A percentile compares a stretch with the other conserved stretches of the same genome.
Evolutionary conservation across 2,888 invertebrate species (phyloP).

Genomic region (Drosophila infuscata): DNA sequence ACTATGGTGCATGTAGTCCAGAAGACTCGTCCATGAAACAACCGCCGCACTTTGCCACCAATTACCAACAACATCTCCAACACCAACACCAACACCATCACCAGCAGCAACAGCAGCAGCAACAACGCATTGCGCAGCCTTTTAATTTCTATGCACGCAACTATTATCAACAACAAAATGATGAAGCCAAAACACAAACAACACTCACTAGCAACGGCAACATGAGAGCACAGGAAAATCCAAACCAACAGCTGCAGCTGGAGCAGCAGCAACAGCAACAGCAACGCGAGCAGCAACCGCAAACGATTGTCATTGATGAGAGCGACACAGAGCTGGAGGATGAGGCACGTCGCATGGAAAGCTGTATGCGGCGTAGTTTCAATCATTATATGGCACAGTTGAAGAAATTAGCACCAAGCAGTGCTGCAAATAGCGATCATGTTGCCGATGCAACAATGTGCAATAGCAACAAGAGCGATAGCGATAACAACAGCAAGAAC

Average conservation of each 20-base stretch:
- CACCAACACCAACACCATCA: conserved; percentile 42
- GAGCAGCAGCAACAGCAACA: conserved; percentile 19
- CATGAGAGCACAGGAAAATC: conserved; percentile 48
- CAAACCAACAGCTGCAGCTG: conserved; percentile 34
- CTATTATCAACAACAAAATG: conserved; percentile 57
- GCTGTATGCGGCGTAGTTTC: conserved; percentile 63
- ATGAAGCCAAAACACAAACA: conserved; percentile 45
- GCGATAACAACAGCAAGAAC: conserved; percentile 41
- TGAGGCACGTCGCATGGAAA: conserved; percentile 30
- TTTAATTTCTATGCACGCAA: conserved; percentile 76
- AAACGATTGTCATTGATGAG: conserved; percentile 73
- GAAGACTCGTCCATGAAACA: conserved; percentile 70
- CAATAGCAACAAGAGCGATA: conserved; percentile 59
- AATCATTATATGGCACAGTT: conserved; percentile 71
- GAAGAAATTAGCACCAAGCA: conserved; percentile 59
- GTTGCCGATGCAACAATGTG: conserved; percentile 60
- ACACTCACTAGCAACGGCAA: conserved; percentile 60
- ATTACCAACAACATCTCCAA: conserved; percentile 52
- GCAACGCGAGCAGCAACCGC: conserved; percentile 30
- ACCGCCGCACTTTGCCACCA: conserved; percentile 58
- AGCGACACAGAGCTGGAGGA: conserved; percentile 70
- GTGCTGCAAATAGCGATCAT: conserved; percentile 23
- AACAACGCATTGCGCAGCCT: conserved; percentile 58
- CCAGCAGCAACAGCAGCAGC: conserved; percentile 54
- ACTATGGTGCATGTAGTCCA: conserved; percentile 83